Evolutionary conservation across 2,113 vertebrate species (phyloP), one percentile per base, ranked within the genome.

Genomic region (Archocentrus centrarchus): DNA sequence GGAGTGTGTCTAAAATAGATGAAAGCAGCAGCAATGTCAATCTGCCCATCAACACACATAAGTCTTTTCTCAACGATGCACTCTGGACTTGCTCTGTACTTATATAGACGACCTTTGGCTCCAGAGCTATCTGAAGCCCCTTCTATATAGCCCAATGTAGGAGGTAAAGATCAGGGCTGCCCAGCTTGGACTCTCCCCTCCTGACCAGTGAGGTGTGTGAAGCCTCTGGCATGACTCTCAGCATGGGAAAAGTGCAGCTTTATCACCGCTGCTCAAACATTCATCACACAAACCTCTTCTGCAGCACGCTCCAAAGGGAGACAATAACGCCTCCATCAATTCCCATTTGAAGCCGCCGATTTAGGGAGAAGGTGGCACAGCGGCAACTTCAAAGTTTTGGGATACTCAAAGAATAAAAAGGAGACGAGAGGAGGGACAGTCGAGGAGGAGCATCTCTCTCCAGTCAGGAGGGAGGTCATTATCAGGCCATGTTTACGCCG

Each of bases 391-490:
- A 95, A 95, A 94, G 92, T 92, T 87, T 81, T 58, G 32, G 4
- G 39, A 77, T 82, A 70, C 75, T 68, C 58, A 75, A 81, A 81
- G 90, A 86, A 80, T 70, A 85, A 80, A 83, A 76, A 59, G 82
- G 10, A 79, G 59, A 47, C 24, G 79, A 70, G 79, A 87, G 75
- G 58, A 75, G 77, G 91, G 85, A 91, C 81, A 81, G 81, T 64
- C 6, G 41, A 77, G 85, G 78, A 91, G 83, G 66, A 87, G 80
- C 68, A 63, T 88, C 85, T 90, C 77, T 90, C 84, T 86, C 80
- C 87, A 93, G 88, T 95, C 95, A 91, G 94, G 89, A 89, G 95
- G 95, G 95, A 96, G 95, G 95, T 96, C 95, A 93, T 95, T 95
- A 95, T 81, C 85, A 77, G 94, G 91, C 92, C 89, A 86, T 92